These are phyloP conservation scores for Ladona fulva DNA, from an alignment of 1,140 invertebrate species.

Conservation along the genomic window DNA sequence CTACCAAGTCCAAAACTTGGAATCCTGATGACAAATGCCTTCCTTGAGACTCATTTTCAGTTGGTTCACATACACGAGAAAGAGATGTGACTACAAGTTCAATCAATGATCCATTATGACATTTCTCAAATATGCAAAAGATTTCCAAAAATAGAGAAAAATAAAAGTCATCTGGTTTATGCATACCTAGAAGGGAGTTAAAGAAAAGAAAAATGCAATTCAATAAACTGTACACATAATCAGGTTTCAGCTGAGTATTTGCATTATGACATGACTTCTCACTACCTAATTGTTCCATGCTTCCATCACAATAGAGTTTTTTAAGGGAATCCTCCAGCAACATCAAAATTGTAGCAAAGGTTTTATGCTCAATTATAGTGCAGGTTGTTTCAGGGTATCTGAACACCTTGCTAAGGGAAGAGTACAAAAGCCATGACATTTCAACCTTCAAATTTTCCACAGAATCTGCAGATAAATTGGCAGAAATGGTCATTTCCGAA, in stretches of 20 bases:
- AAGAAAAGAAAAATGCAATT: not conserved
- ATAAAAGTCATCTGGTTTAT: not conserved
- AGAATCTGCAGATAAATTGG: too few species aligned
- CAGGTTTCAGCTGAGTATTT: not conserved
- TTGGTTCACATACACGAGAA: too few species aligned
- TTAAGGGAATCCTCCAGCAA: slow-evolving; percentile 46
- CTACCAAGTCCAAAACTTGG: not conserved
- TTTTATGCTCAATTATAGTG: slow-evolving; percentile 51
- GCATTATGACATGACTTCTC: too few species aligned
- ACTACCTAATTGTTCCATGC: too few species aligned
- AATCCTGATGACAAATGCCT: not conserved
- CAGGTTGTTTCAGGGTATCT: slow-evolving; percentile 18
- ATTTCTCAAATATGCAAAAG: not conserved
- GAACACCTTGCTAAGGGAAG: slow-evolving; percentile 32
- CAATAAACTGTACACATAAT: not conserved
- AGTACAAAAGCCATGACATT: slow-evolving; percentile 47
- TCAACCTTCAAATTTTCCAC: not conserved
- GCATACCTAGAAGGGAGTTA: not conserved
- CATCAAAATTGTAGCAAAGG: slow-evolving; percentile 49
- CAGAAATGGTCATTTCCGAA: slow-evolving; percentile 24
- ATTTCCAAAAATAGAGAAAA: not conserved
- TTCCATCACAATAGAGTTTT: slow-evolving; percentile 35
- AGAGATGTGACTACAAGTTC: too few species aligned
- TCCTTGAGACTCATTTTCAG: too few species aligned
- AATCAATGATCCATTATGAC: not conserved